Percentiles rank a stretch among this genome's conserved stretches.
Evolutionary conservation across 2,113 vertebrate genomes (phyloP).

Genomic region (Megalops atlanticus): DNA sequence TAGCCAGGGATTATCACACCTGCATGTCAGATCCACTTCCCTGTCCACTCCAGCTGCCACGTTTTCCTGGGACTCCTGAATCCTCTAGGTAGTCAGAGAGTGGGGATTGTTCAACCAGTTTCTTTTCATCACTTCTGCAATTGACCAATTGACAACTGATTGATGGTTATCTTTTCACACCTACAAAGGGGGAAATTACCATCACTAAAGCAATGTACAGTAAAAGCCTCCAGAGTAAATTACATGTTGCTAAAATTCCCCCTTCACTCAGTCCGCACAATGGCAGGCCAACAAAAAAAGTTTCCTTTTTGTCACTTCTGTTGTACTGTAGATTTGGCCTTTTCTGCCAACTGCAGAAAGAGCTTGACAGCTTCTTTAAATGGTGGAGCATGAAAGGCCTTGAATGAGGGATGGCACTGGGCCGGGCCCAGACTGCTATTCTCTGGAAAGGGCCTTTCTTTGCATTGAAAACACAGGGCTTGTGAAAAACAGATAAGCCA

Average conservation of each 20-base stretch:
- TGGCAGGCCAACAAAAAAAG: constrained; percentile 86
- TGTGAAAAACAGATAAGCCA: constrained; percentile 80
- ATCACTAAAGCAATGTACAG: constrained; percentile 99
- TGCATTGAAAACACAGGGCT: constrained; percentile 76
- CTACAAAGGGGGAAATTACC: constrained; percentile 96
- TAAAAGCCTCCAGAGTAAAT: constrained; percentile 98
- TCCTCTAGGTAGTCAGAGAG: constrained; percentile 88
- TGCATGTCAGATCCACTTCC: constrained; percentile 70
- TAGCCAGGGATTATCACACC: constrained; percentile 57
- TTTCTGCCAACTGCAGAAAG: constrained; percentile 84
- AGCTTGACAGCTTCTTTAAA: constrained; percentile 99
- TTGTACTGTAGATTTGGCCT: constrained; percentile 91
- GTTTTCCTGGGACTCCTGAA: constrained; percentile 80
- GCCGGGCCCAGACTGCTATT: constrained; percentile 76
- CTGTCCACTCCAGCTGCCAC: constrained; percentile 78
- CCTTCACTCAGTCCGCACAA: constrained; percentile 84
- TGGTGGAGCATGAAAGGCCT: constrained; percentile 86
- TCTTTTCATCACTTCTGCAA: constrained; percentile 94
- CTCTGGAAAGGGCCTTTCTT: constrained; percentile 81
- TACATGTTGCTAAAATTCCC: constrained; percentile 95
- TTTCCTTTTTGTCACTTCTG: constrained; percentile 89
- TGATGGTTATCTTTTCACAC: constrained; percentile 99
- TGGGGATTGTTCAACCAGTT: constrained; percentile 86
- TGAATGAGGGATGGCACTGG: constrained; percentile 88
- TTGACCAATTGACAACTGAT: constrained; percentile 99